Percentiles rank a stretch among this genome's conserved stretches.
Conservation (phyloP, 2,888 invertebrate species). For the Scrobipalpa atriplicella region DNA sequence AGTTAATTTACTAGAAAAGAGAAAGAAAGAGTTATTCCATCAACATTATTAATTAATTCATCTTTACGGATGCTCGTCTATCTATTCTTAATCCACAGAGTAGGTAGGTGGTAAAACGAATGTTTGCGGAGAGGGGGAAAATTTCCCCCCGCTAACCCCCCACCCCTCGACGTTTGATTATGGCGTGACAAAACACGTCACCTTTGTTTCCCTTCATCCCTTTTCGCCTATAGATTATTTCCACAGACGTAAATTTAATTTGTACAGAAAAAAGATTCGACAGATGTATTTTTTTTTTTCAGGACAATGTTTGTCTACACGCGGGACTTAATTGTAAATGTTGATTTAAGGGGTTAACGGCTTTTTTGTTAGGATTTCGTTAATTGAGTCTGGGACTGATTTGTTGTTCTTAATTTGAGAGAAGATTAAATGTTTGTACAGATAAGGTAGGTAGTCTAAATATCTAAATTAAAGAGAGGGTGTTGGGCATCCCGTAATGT, state of each 20-base stretch:
- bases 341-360: slow-evolving; percentile 27
- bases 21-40: too few species aligned
- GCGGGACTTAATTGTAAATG: slow-evolving; percentile 29
- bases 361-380: slow-evolving; percentile 4
- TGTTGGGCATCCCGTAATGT: not conserved
- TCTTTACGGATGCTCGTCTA: slow-evolving; percentile 41
- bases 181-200: slow-evolving; percentile 65
- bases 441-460: not conserved
- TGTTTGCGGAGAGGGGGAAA: slow-evolving; percentile 47
- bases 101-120: slow-evolving; percentile 51
- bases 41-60: slow-evolving; percentile 22
- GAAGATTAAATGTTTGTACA: slow-evolving; percentile 5
- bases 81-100: slow-evolving; percentile 51
- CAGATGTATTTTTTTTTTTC: slow-evolving; percentile 20
- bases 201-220: slow-evolving; percentile 46
- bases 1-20: too few species aligned
- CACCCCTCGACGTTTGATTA: slow-evolving; percentile 48
- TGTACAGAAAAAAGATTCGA: slow-evolving; percentile 24
- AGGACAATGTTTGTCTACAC: slow-evolving; percentile 23
- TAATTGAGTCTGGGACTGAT: slow-evolving; percentile 19
- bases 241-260: slow-evolving; percentile 30
- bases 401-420: slow-evolving; percentile 6
- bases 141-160: slow-evolving; percentile 34
- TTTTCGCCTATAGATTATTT: slow-evolving; percentile 38
- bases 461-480: not conserved